These are phyloP conservation scores for Coenobita brevimanus DNA, from an alignment of 1,140 invertebrate genomes.

Conservation along the genomic window DNA sequence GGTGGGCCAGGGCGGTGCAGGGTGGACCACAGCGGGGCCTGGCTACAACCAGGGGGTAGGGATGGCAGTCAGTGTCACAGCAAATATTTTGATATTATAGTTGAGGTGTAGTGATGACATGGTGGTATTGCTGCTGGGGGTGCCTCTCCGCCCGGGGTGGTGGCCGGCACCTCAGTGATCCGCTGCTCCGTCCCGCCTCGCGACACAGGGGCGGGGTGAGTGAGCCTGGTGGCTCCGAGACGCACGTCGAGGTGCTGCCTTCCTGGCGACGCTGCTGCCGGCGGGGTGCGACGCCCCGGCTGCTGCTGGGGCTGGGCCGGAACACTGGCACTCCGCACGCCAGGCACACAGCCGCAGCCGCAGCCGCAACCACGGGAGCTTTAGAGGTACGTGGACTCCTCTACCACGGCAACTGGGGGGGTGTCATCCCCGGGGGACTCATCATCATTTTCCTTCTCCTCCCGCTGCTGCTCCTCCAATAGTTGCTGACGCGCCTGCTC, in stretches of 20 bases:
- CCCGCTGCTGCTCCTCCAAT: neutral
- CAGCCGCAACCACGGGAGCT: slow-evolving; percentile 24
- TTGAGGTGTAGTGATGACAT: too few relatives aligned
- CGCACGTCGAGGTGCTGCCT: slow-evolving; percentile 48
- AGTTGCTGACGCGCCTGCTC: neutral
- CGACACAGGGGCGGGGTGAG: slow-evolving; percentile 18
- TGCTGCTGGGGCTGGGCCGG: neutral
- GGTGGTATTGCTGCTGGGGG: too few relatives aligned
- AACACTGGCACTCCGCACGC: slow-evolving; percentile 30
- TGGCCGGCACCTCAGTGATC: neutral
- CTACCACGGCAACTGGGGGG: neutral
- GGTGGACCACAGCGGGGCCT: too few relatives aligned
- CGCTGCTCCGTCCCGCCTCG: neutral
- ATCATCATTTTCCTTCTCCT: slow-evolving; percentile 12
- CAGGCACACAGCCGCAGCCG: slow-evolving; percentile 13
- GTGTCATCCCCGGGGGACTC: neutral
- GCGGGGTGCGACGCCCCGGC: slow-evolving; percentile 32
- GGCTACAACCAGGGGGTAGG: too few relatives aligned
- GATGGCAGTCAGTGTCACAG: too few relatives aligned
- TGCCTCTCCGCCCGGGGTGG: neutral
- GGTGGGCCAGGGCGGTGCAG: too few relatives aligned
- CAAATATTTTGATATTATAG: too few relatives aligned
- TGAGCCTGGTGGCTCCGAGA: neutral
- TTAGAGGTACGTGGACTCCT: slow-evolving; percentile 57
- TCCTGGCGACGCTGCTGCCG: slow-evolving; percentile 44